Percentiles rank a stretch among this genome's conserved stretches.
Conservation (phyloP, 2,113 vertebrate genomes). For the Neolamprologus devosi region DNA sequence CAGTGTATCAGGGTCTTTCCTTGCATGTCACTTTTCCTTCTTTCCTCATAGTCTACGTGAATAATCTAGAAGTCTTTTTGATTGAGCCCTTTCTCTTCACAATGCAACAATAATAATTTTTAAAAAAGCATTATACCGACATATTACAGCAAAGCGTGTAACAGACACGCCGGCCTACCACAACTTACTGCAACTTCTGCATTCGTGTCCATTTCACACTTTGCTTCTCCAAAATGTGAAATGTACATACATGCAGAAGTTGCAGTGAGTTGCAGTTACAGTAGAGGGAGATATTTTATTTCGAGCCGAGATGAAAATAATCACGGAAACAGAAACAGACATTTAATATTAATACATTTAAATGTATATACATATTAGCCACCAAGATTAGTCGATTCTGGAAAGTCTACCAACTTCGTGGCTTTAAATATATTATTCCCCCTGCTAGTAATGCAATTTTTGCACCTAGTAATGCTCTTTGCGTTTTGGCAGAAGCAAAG, state of each 20-base stretch:
- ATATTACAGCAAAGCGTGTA: not conserved
- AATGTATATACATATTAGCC: not conserved
- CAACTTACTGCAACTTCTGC: not conserved
- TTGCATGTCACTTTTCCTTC: constrained; percentile 9
- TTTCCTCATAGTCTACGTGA: not conserved
- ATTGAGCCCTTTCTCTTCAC: not conserved
- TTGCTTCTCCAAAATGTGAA: not conserved
- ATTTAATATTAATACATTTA: not conserved
- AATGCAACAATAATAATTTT: not conserved
- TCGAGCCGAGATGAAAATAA: not conserved
- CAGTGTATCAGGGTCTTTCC: not conserved
- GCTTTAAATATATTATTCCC: not conserved
- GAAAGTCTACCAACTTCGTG: not conserved
- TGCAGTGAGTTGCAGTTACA: not conserved
- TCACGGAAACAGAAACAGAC: not conserved
- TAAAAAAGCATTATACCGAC: not conserved
- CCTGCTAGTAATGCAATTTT: not conserved
- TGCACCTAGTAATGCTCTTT: not conserved
- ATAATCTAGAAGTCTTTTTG: not conserved
- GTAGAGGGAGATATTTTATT: not conserved
- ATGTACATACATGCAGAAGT: not conserved
- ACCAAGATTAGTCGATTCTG: not conserved
- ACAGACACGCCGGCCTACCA: not conserved
- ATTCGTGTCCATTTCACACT: not conserved
- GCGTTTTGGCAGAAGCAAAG: not conserved